Evolutionary conservation across 2,113 vertebrate species (phyloP).

Genomic region (Nothobranchius furzeri): DNA sequence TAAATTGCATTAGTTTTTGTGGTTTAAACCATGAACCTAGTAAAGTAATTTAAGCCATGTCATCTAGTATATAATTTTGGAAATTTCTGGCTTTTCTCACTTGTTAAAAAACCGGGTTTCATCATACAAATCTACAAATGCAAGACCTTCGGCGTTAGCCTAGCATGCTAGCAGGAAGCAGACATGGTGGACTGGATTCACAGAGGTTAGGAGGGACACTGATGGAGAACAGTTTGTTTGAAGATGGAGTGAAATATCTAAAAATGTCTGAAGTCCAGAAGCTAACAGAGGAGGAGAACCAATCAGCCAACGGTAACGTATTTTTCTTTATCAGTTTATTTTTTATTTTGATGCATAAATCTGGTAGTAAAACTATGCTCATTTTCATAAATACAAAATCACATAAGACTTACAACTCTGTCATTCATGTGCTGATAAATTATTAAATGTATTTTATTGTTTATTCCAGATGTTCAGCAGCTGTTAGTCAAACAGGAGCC

Average conservation of each 20-base stretch:
- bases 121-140: neutral
- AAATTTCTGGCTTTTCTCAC: neutral
- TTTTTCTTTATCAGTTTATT: neutral
- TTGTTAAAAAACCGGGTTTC: neutral
- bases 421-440: neutral
- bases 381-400: too few relatives aligned
- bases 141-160: neutral
- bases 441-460: neutral
- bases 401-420: too few relatives aligned
- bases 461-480: constrained; percentile 1
- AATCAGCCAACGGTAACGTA: neutral
- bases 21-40: neutral
- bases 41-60: neutral
- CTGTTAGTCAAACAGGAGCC: constrained; percentile 13
- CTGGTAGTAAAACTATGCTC: too few relatives aligned
- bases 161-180: neutral
- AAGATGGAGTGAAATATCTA: neutral
- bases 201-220: neutral
- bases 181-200: neutral
- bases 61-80: neutral
- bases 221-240: neutral
- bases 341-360: neutral
- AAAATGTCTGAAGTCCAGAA: constrained; percentile 4
- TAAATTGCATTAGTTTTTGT: neutral
- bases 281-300: neutral